These are phyloP conservation scores for Ginglymostoma cirratum DNA, from an alignment of 2,113 vertebrate species.

Conservation along the genomic window DNA sequence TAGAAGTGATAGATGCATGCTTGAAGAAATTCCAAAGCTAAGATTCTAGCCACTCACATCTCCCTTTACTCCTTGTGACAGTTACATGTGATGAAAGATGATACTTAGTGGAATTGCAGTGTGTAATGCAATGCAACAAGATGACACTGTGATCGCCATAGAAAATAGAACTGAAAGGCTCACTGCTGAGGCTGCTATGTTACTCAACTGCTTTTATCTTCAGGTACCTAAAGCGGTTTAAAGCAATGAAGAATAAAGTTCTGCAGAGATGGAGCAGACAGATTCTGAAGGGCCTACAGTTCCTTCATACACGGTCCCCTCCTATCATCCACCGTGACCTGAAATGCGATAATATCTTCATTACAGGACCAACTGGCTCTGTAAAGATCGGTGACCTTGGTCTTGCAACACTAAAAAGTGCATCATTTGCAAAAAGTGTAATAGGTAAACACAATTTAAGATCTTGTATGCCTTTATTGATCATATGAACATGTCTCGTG, in stretches of 20 bases:
- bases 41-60: too few species aligned
- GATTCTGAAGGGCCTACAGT: constrained; percentile 91
- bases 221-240: constrained; percentile 91
- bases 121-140: not conserved
- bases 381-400: constrained; percentile 96
- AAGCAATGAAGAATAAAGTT: constrained; percentile 94
- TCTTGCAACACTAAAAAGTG: constrained; percentile 87
- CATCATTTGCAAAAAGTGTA: constrained; percentile 97
- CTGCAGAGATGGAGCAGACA: constrained; percentile 90
- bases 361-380: constrained; percentile 88
- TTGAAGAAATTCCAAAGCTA: not conserved
- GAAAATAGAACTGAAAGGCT: not conserved
- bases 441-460: constrained; percentile 65
- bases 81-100: not conserved
- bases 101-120: not conserved
- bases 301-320: constrained; percentile 86
- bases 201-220: not conserved
- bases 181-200: not conserved
- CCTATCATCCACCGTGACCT: constrained; percentile 95
- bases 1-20: not conserved
- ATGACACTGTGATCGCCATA: not conserved
- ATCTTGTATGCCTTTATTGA: not conserved
- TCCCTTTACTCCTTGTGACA: not conserved
- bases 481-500: not conserved
- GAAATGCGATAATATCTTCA: constrained; percentile 98